A percentile compares a stretch with the other conserved stretches of the same genome.
Evolutionary conservation across 2,113 vertebrate species (phyloP).

Genomic region (Eurypyga helias): DNA sequence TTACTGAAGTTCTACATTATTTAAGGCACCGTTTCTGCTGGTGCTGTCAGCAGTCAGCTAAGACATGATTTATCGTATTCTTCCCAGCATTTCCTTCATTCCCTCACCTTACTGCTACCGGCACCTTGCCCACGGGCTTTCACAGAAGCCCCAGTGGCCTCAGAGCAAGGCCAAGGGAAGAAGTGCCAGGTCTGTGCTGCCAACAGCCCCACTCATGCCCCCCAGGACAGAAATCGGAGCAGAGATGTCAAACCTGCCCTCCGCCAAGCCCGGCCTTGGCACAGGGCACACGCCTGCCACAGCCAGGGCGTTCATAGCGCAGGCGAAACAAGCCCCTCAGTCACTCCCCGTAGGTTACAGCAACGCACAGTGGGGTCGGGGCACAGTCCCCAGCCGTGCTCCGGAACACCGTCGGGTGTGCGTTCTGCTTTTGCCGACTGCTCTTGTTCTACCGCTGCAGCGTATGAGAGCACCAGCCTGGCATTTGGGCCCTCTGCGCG

Average conservation of each 20-base stretch:
- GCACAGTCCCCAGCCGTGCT: neutral
- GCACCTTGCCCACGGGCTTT: neutral
- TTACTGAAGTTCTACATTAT: neutral
- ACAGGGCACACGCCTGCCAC: neutral
- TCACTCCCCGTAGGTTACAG: neutral
- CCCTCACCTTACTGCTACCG: neutral
- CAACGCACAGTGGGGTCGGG: neutral
- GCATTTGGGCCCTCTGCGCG: neutral
- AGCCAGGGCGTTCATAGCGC: neutral
- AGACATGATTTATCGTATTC: neutral
- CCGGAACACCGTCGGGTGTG: neutral
- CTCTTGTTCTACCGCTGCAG: neutral
- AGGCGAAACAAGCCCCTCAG: neutral
- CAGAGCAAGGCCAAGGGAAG: neutral
- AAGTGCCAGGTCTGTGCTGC: fast-evolving
- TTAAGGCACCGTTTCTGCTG: neutral
- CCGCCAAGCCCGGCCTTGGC: neutral
- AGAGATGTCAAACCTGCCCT: neutral
- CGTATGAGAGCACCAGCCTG: neutral
- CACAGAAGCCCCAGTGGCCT: neutral
- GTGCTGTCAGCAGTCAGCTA: neutral
- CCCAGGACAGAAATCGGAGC: neutral
- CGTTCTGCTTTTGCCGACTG: neutral
- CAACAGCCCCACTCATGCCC: neutral
- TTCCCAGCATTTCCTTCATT: neutral